These are phyloP conservation scores for Drosophila kokeensis DNA, from an alignment of 2,888 invertebrate species.

Conservation along the genomic window DNA sequence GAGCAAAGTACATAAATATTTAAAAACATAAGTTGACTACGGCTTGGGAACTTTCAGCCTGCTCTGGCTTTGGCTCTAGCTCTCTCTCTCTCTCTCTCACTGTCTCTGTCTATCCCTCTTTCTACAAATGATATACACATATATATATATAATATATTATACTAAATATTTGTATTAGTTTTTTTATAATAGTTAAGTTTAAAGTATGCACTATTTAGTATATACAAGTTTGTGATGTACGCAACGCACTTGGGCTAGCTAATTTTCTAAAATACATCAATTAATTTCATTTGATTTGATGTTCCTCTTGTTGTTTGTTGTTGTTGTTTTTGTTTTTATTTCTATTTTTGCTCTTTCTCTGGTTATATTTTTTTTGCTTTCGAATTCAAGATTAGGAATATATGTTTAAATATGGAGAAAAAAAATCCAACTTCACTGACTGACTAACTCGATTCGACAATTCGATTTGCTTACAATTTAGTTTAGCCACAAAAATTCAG, in stretches of 20 bases:
- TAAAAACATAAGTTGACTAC: conserved; percentile 39
- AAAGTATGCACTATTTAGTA: conserved; percentile 9
- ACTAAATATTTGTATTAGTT: conserved; percentile 3
- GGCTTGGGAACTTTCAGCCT: conserved; percentile 36
- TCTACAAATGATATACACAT: conserved; percentile 17
- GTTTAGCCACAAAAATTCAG: conserved; percentile 1
- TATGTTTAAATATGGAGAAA: not conserved
- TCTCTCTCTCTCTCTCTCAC: conserved; percentile 11
- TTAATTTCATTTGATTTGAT: conserved; percentile 18
- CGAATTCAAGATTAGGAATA: not conserved
- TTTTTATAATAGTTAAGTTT: conserved; percentile 5
- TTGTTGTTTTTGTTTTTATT: not conserved
- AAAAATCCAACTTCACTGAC: conserved; percentile 22
- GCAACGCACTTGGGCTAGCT: conserved; percentile 35
- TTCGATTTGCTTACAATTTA: conserved; percentile 13
- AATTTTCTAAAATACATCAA: conserved; percentile 42
- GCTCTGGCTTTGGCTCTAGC: conserved; percentile 51
- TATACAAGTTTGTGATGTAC: conserved; percentile 29
- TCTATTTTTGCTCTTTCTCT: not conserved
- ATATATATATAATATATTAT: conserved; percentile 19
- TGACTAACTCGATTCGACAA: conserved; percentile 20
- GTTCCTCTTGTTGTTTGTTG: conserved; percentile 4
- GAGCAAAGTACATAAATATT: conserved; percentile 44
- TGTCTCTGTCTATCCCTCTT: not conserved
- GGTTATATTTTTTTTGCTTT: not conserved